Percentiles rank a stretch among this genome's conserved stretches.
Conservation (phyloP, 2,113 vertebrate species). For the Brienomyrus longianalis region DNA sequence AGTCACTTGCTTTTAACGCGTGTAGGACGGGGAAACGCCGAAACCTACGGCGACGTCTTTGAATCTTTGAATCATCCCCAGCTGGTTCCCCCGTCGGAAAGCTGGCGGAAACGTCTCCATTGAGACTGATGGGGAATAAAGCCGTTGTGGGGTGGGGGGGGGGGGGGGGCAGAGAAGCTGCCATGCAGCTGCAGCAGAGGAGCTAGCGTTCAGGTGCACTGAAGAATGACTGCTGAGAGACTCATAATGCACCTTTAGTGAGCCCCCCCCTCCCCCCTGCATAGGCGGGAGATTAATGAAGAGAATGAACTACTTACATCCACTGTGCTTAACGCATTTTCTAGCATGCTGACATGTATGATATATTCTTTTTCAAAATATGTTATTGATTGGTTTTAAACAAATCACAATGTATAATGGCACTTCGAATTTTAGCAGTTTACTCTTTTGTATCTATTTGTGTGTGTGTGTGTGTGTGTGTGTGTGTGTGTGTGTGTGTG, state of each 20-base stretch:
- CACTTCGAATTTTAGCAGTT: not conserved
- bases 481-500: too few relatives aligned
- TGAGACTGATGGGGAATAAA: not conserved
- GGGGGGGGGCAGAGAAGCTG: not conserved
- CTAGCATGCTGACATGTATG: not conserved
- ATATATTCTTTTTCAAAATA: not conserved
- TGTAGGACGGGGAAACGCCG: conserved; percentile 47
- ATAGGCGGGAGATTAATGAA: conserved; percentile 21
- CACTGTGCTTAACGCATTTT: not conserved
- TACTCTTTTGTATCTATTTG: not conserved
- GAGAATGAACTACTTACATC: conserved; percentile 10
- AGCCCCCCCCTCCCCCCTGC: not conserved
- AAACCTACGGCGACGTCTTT: conserved; percentile 27
- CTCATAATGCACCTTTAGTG: conserved; percentile 3
- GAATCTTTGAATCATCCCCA: conserved; percentile 44
- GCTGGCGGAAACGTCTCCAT: conserved; percentile 14
- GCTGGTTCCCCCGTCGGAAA: conserved; percentile 35
- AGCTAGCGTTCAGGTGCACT: not conserved
- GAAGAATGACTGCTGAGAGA: conserved; percentile 5
- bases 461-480: not conserved
- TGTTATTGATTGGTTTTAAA: not conserved
- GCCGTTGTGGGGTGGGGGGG: not conserved
- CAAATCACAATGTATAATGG: not conserved
- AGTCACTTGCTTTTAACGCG: conserved; percentile 48
- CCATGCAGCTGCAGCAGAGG: not conserved